A percentile compares a stretch with the other conserved stretches of the same genome.
Evolutionary conservation across 2,797 vertebrate genomes (phyloP).

Genomic region (Acrocephalus scirpaceus): DNA sequence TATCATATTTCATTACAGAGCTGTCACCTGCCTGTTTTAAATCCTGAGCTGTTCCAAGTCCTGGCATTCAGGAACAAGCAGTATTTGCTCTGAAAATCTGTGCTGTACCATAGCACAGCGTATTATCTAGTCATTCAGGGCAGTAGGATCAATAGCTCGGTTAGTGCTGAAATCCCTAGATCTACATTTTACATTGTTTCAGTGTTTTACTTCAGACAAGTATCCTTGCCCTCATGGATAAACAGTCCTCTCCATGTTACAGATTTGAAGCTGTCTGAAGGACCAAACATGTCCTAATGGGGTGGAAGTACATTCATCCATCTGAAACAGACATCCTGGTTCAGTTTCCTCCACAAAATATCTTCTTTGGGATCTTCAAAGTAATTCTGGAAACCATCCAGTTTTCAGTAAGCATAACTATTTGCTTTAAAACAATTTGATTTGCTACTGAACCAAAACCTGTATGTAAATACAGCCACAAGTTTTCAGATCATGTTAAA

Average conservation of each 20-base stretch:
- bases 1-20: neutral
- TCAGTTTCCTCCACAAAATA: neutral
- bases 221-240: neutral
- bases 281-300: fast-evolving
- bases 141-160: neutral
- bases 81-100: neutral
- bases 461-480: neutral
- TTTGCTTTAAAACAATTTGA: neutral
- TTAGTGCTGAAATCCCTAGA: neutral
- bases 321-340: neutral
- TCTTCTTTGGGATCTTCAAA: neutral
- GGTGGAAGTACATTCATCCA: neutral
- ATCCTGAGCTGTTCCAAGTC: neutral
- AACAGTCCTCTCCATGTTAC: neutral
- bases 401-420: neutral
- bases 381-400: neutral
- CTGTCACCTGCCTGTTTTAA: neutral
- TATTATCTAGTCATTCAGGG: neutral
- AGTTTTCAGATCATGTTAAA: neutral
- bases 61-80: neutral
- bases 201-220: neutral
- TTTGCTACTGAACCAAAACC: neutral
- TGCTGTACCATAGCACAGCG: neutral
- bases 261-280: neutral
- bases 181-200: neutral